Evolutionary conservation across 2,113 vertebrate species (phyloP), one percentile per base, ranked within the genome.

Genomic region (Scortum barcoo): DNA sequence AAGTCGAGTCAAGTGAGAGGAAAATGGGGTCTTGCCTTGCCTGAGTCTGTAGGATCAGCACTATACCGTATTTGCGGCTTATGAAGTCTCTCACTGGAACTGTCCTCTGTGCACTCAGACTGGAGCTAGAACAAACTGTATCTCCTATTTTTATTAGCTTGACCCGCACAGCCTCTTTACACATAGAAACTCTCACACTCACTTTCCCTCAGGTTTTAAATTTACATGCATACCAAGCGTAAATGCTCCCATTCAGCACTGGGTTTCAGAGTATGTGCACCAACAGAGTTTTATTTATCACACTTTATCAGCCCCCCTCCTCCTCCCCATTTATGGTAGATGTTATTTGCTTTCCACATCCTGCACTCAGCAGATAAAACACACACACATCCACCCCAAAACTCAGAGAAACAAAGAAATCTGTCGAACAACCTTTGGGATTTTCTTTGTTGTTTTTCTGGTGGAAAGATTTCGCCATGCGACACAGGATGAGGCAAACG

Each of bases 1-100:
- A 94, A 91, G 91, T 90, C 57, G 71, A 92, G 89, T 89, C 87
- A 90, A 89, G 86, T 90, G 90, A 93, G 88, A 93, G 80, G 90
- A 84, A 91, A 93, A 90, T 83, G 86, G 88, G 92, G 86, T 91
- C 90, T 90, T 81, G 87, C 77, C 79, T 89, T 46, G 73, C 63
- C 68, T 42, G 40, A 80, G 84, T 83, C 51, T 87, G 77, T 88
- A 48, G 87, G 86, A 90, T 93, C 93, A 89, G 88, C 90, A 88
- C 83, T 82, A 51, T 74, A 83, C 71, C 69, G 86, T 84, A 85
- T 90, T 76, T 56, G 74, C 62, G 13, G 89, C 88, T 89, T 88
- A 88, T 76, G 83, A 69, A 78, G 86, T 82, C 85, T 85, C 89
- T 89, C 87, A 38, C 72, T 85, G 81, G 86, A 89, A 85, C 69